These are phyloP conservation scores for Adelognathus sp. DNA, from an alignment of 2,888 invertebrate species.

Conservation along the genomic window DNA sequence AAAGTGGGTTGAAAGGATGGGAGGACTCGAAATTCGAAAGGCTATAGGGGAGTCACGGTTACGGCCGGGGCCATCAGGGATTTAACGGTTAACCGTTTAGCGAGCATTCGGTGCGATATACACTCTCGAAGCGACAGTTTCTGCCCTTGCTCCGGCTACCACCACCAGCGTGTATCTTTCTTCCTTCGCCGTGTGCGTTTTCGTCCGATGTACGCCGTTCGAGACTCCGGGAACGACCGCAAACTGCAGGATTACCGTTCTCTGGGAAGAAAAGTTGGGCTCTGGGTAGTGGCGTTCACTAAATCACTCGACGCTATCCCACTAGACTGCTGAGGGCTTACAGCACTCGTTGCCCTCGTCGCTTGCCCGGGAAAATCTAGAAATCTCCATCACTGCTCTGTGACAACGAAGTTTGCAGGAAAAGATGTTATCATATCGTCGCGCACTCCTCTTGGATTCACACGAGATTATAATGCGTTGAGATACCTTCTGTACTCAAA, in stretches of 20 bases:
- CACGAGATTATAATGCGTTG: constrained; percentile 3
- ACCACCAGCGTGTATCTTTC: neutral
- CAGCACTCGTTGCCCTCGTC: constrained; percentile 13
- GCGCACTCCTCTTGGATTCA: constrained; percentile 18
- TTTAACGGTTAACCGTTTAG: constrained; percentile 59
- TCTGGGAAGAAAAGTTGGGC: constrained; percentile 55
- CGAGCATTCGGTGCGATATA: constrained; percentile 37
- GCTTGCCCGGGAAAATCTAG: constrained; percentile 5
- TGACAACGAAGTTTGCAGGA: neutral
- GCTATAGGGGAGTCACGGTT: neutral
- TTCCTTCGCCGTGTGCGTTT: constrained; percentile 23
- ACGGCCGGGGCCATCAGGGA: constrained; percentile 42
- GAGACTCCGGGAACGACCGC: constrained; percentile 46
- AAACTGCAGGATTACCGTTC: constrained; percentile 54
- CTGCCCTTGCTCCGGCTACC: constrained; percentile 4
- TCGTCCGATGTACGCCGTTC: constrained; percentile 11
- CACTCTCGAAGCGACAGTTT: constrained; percentile 38
- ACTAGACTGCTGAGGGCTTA: constrained; percentile 29
- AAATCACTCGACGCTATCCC: constrained; percentile 52
- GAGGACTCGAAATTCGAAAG: constrained; percentile 53
- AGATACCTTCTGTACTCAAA: too few species aligned
- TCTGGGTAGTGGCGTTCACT: constrained; percentile 36
- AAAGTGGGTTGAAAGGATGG: constrained; percentile 14
- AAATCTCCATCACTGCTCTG: constrained; percentile 23
- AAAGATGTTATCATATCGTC: constrained; percentile 28